phyloP scores from a whole-genome alignment of 2,888 invertebrate genomes.

The Bugula neritina region DNA sequence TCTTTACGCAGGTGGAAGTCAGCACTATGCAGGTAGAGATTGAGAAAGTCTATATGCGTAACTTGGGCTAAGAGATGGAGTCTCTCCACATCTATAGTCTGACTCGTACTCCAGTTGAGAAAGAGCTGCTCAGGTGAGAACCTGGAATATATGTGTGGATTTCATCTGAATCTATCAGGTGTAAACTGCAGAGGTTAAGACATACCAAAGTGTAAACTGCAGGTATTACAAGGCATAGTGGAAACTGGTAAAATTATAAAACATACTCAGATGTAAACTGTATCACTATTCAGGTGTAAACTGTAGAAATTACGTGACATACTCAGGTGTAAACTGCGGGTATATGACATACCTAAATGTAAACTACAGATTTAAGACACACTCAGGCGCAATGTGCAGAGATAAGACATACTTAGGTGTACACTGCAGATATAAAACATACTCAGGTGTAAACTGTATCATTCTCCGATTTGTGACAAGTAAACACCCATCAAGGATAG shows the following conservation, averaged over 20 bases:
- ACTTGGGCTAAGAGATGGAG: not conserved
- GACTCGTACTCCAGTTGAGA: constrained; percentile 6
- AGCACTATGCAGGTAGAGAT: constrained; percentile 19
- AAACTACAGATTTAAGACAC: not conserved
- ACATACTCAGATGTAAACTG: constrained; percentile 12
- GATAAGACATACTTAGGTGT: not conserved
- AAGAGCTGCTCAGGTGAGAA: constrained; percentile 18
- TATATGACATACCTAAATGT: not conserved
- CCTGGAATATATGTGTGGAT: not conserved
- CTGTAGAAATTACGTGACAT: too few relatives aligned
- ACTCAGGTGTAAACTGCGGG: not conserved
- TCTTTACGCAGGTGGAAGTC: not conserved
- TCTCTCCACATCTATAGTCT: not conserved
- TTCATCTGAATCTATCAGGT: too few relatives aligned
- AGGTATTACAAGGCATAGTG: too few relatives aligned
- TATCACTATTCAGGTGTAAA: not conserved
- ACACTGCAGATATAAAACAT: not conserved
- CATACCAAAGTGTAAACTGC: not conserved
- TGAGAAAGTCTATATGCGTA: constrained; percentile 2
- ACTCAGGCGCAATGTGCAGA: not conserved
- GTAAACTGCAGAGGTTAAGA: not conserved
- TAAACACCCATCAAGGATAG: constrained; percentile 6
- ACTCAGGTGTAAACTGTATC: constrained; percentile 7
- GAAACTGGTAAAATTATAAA: too few relatives aligned
- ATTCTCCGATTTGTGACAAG: not conserved